phyloP scores from a whole-genome alignment of 2,888 invertebrate genomes.

The Drosophila leonis region DNA sequence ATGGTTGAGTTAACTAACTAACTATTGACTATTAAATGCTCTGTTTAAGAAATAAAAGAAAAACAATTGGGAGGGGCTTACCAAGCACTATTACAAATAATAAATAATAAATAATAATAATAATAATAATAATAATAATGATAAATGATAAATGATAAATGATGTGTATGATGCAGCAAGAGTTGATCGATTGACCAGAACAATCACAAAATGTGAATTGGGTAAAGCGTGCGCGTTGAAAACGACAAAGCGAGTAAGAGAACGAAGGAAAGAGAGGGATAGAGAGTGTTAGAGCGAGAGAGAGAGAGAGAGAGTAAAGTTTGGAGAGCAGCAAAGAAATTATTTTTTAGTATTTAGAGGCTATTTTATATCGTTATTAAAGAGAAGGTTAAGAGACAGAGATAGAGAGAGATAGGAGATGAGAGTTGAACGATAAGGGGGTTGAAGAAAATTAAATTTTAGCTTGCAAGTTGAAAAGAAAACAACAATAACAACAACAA shows the following conservation, averaged over 20 bases:
- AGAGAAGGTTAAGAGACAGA: constrained; percentile 29
- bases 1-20: constrained; percentile 62
- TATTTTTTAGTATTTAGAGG: constrained; percentile 85
- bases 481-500: constrained; percentile 1
- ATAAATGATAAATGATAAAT: constrained; percentile 38
- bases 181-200: constrained; percentile 34
- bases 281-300: neutral
- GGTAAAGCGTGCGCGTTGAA: constrained; percentile 69
- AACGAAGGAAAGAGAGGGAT: neutral
- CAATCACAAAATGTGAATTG: constrained; percentile 49
- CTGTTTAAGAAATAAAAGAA: constrained; percentile 33
- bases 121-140: constrained; percentile 41
- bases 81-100: constrained; percentile 39
- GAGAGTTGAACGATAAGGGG: constrained; percentile 3
- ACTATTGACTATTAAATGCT: constrained; percentile 44
- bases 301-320: constrained; percentile 20
- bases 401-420: constrained; percentile 3
- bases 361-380: constrained; percentile 84
- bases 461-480: constrained; percentile 41
- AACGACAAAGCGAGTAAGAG: constrained; percentile 44
- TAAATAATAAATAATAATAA: constrained; percentile 34
- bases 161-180: constrained; percentile 9
- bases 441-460: constrained; percentile 52
- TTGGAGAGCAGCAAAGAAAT: constrained; percentile 58
- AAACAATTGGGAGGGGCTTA: constrained; percentile 34